These are phyloP conservation scores for Adelognathus sp. DNA, from an alignment of 2,888 invertebrate genomes.

Conservation along the genomic window DNA sequence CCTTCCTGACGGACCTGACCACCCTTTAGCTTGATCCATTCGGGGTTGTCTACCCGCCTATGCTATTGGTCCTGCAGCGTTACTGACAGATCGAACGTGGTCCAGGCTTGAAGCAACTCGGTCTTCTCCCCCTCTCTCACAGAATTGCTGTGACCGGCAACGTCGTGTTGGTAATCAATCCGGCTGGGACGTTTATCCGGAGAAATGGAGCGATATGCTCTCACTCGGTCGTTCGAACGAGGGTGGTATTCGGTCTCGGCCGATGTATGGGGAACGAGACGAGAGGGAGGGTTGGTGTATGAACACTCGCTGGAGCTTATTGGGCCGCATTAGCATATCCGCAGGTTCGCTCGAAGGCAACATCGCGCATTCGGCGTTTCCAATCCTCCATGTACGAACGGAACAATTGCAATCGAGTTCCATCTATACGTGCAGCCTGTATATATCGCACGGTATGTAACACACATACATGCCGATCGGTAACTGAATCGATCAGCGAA, in stretches of 20 bases:
- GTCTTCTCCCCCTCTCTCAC: no score
- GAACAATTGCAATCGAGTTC: slow-evolving; percentile 24
- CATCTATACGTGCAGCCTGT: background rate
- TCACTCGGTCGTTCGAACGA: background rate
- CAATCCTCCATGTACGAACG: slow-evolving; percentile 28
- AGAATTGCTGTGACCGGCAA: slow-evolving; percentile 54
- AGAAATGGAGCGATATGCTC: slow-evolving; percentile 67
- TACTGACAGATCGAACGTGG: slow-evolving; percentile 57
- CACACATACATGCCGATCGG: background rate
- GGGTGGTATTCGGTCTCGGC: slow-evolving; percentile 4
- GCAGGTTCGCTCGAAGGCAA: slow-evolving; percentile 23
- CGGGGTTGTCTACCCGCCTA: slow-evolving; percentile 31
- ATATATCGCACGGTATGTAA: background rate
- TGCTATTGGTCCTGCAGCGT: slow-evolving; percentile 37
- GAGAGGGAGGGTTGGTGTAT: background rate
- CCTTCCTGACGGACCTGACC: background rate
- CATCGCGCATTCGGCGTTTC: slow-evolving; percentile 32
- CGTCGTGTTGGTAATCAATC: slow-evolving; percentile 53
- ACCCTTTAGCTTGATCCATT: slow-evolving; percentile 26
- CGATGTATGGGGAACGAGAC: background rate
- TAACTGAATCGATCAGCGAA: slow-evolving; percentile 27
- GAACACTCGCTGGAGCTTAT: slow-evolving; percentile 46
- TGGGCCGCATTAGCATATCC: slow-evolving; percentile 55
- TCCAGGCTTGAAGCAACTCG: slow-evolving; percentile 46
- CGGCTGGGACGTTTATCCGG: slow-evolving; percentile 68